Conservation (phyloP, 2,888 invertebrate genomes). For the Pyrrhosoma nymphula region DNA sequence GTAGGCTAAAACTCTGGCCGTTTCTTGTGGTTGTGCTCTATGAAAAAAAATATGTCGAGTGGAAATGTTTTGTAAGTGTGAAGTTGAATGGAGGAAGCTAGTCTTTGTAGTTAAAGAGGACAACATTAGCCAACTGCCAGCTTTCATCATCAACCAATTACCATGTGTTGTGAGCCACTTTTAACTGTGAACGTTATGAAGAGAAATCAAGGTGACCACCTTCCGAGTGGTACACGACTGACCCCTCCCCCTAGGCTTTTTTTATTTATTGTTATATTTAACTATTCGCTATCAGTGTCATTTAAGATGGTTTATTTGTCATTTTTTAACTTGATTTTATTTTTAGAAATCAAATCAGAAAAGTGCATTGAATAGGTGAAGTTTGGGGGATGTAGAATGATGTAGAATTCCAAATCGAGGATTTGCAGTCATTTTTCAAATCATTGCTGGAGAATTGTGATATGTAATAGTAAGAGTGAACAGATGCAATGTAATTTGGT, state of each 20-base stretch:
- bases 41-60: constrained; percentile 34
- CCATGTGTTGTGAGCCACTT: constrained; percentile 60
- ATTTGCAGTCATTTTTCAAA: background rate
- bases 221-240: constrained; percentile 41
- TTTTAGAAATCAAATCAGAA: background rate
- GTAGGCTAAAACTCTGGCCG: constrained; percentile 39
- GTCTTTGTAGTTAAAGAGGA: constrained; percentile 61
- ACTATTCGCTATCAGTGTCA: constrained; percentile 50
- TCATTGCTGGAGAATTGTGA: background rate
- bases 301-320: constrained; percentile 42
- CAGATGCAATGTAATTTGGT: background rate
- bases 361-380: constrained; percentile 43
- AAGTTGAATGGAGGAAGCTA: constrained; percentile 60
- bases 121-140: constrained; percentile 61
- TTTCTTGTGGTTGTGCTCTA: constrained; percentile 62
- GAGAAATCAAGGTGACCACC: constrained; percentile 53
- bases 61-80: constrained; percentile 60
- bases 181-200: constrained; percentile 45
- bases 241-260: constrained; percentile 35
- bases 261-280: constrained; percentile 66
- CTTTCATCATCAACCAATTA: constrained; percentile 55
- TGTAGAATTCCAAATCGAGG: background rate
- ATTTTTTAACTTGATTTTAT: background rate
- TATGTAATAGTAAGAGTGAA: background rate
- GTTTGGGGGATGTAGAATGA: constrained; percentile 1